Conservation (phyloP, 2,888 invertebrate species). For the Mimas tiliae region DNA sequence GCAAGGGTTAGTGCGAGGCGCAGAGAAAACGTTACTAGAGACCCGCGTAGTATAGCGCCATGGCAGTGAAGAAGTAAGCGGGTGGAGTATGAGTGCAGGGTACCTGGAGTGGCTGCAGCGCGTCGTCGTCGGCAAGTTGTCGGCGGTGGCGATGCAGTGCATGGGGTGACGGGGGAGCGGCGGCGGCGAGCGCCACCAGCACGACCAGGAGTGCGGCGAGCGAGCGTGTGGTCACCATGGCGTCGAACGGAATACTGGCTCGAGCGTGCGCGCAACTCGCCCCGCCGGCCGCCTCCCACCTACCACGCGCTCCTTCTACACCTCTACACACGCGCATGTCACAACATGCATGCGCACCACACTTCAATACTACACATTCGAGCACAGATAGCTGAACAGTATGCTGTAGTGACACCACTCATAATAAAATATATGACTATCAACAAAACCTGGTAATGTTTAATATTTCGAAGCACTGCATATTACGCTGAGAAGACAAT, state of each 20-base stretch:
- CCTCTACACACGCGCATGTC: not conserved
- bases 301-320: not conserved
- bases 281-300: slow-evolving; percentile 30
- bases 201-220: slow-evolving; percentile 46
- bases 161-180: slow-evolving; percentile 41
- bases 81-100: slow-evolving; percentile 32
- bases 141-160: slow-evolving; percentile 47
- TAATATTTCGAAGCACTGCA: too few relatives aligned
- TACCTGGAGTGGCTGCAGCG: slow-evolving; percentile 75
- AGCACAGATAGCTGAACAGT: not conserved
- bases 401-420: not conserved
- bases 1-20: slow-evolving; percentile 1
- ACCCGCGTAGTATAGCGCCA: not conserved
- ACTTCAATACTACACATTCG: not conserved
- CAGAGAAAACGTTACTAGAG: not conserved
- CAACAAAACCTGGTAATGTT: too few relatives aligned
- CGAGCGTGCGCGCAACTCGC: slow-evolving; percentile 12
- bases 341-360: slow-evolving; percentile 18
- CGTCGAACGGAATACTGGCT: slow-evolving; percentile 50
- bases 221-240: slow-evolving; percentile 56
- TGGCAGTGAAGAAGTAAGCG: not conserved
- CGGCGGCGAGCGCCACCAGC: slow-evolving; percentile 45
- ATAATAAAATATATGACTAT: not conserved
- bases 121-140: slow-evolving; percentile 71
- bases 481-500: too few relatives aligned